Evolutionary conservation across 2,888 invertebrate species (phyloP).

Genomic region (Dasypolia templi): DNA sequence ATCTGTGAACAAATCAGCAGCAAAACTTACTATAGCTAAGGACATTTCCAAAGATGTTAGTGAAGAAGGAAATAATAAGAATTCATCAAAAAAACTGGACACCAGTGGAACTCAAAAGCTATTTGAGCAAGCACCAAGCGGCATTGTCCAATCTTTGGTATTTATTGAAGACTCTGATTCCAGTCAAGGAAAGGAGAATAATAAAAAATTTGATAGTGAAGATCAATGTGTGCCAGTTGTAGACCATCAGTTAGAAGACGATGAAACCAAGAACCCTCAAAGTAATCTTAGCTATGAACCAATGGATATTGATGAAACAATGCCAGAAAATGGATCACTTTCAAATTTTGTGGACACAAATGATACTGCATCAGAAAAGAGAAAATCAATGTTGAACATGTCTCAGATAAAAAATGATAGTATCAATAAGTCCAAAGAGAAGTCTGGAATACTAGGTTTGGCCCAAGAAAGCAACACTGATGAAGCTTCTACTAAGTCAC

Average conservation of each 20-base stretch:
- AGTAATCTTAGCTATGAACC: slow-evolving; percentile 80
- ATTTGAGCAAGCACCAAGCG: slow-evolving; percentile 73
- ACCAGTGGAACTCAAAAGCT: slow-evolving; percentile 68
- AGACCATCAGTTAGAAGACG: slow-evolving; percentile 63
- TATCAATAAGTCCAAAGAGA: slow-evolving; percentile 59
- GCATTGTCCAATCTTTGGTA: slow-evolving; percentile 72
- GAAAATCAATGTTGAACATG: slow-evolving; percentile 62
- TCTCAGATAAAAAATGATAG: slow-evolving; percentile 53
- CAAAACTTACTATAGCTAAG: slow-evolving; percentile 12
- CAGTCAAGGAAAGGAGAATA: slow-evolving; percentile 68
- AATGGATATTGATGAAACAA: slow-evolving; percentile 87
- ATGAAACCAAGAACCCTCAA: slow-evolving; percentile 47
- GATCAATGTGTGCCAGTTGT: slow-evolving; percentile 86
- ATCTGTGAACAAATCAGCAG: slow-evolving; percentile 27
- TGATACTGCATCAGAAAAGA: slow-evolving; percentile 47
- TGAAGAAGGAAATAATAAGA: slow-evolving; percentile 15
- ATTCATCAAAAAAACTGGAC: slow-evolving; percentile 30
- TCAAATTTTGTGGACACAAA: slow-evolving; percentile 66
- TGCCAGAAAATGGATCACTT: slow-evolving; percentile 78
- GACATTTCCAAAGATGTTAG: slow-evolving; percentile 15
- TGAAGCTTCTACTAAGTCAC: slow-evolving; percentile 35
- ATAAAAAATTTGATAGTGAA: slow-evolving; percentile 69
- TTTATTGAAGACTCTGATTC: slow-evolving; percentile 83
- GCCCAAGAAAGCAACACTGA: slow-evolving; percentile 11
- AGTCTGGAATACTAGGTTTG: slow-evolving; percentile 37